Percentiles rank a stretch among this genome's conserved stretches.
Evolutionary conservation across 2,888 invertebrate species (phyloP).

Genomic region (Fragum fragum): DNA sequence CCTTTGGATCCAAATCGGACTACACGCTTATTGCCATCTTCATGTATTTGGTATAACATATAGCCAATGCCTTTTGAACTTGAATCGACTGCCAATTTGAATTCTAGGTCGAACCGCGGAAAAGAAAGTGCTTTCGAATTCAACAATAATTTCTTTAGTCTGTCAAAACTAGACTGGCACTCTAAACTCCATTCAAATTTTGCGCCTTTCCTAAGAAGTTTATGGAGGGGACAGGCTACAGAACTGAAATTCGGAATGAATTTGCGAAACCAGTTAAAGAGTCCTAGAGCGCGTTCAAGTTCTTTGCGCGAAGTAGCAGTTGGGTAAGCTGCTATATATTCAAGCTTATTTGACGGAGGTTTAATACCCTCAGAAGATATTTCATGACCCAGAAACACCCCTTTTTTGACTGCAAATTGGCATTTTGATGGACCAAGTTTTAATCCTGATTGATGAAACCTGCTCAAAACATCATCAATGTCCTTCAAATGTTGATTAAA

Average conservation of each 20-base stretch:
- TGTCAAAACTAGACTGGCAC: constrained; percentile 45
- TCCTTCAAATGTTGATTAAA: constrained; percentile 45
- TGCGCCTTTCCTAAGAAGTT: constrained; percentile 43
- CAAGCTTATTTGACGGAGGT: constrained; percentile 32
- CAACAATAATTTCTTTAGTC: constrained; percentile 41
- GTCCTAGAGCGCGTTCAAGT: constrained; percentile 46
- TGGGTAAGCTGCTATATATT: constrained; percentile 27
- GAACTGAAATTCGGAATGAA: constrained; percentile 51
- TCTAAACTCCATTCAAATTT: constrained; percentile 43
- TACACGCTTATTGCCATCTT: constrained; percentile 24
- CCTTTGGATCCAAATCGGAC: constrained; percentile 50
- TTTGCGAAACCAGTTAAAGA: constrained; percentile 69
- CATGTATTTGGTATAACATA: constrained; percentile 58
- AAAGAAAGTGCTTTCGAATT: constrained; percentile 60
- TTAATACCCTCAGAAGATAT: constrained; percentile 42
- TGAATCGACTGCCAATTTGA: constrained; percentile 61
- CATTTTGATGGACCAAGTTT: constrained; percentile 44
- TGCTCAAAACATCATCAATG: constrained; percentile 36
- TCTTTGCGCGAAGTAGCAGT: constrained; percentile 37
- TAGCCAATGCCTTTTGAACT: constrained; percentile 59
- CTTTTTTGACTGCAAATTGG: constrained; percentile 17
- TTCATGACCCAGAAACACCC: constrained; percentile 46
- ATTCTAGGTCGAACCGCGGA: constrained; percentile 57
- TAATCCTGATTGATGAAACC: constrained; percentile 35
- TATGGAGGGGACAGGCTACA: constrained; percentile 38